Conservation (phyloP, 2,888 invertebrate species). For the Dolichomitus sp. region DNA sequence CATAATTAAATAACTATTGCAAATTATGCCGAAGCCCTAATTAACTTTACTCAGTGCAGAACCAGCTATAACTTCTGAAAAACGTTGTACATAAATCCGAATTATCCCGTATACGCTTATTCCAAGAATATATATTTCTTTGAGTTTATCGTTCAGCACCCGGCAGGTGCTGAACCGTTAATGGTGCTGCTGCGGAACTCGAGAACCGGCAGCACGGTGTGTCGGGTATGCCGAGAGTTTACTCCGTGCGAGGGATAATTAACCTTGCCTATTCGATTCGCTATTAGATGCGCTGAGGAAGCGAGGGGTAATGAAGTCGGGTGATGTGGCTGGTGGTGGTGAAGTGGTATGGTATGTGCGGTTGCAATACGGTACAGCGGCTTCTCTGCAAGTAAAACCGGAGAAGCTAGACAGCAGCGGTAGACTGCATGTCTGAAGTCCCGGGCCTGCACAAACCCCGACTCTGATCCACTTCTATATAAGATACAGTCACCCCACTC, state of each 20-base stretch:
- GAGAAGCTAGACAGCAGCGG: constrained; percentile 32
- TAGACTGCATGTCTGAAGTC: constrained; percentile 42
- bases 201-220: constrained; percentile 9
- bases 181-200: constrained; percentile 4
- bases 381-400: constrained; percentile 39
- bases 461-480: constrained; percentile 26
- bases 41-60: background rate
- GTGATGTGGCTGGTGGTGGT: constrained; percentile 6
- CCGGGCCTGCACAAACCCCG: constrained; percentile 2
- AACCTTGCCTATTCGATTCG: constrained; percentile 44
- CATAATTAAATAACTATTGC: too few relatives aligned
- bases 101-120: background rate
- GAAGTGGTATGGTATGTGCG: background rate
- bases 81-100: background rate
- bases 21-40: too few relatives aligned
- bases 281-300: constrained; percentile 41
- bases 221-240: constrained; percentile 17
- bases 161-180: constrained; percentile 13
- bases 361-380: constrained; percentile 36
- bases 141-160: background rate
- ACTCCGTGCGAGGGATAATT: constrained; percentile 51
- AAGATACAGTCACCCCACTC: constrained; percentile 15
- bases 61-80: background rate
- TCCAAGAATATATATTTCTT: background rate
- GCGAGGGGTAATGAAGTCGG: constrained; percentile 58